phyloP scores from a whole-genome alignment of 37 sponge, comb jelly and placozoan genomes.

The Diacarnus erythraeanus region DNA sequence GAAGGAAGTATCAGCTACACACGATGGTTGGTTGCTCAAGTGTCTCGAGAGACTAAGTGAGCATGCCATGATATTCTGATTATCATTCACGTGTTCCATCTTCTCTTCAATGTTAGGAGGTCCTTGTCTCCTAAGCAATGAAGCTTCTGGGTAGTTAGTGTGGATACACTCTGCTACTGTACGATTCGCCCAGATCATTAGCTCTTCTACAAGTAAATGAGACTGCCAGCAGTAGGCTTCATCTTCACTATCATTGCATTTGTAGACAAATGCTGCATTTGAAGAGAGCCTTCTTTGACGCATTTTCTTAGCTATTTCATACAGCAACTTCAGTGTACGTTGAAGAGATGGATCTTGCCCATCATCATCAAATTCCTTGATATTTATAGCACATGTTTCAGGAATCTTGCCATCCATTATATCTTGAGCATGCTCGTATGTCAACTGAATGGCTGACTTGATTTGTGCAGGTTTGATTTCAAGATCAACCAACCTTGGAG shows the following conservation, averaged over 20 bases:
- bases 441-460: constrained; percentile 30
- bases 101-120: constrained; percentile 25
- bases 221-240: constrained; percentile 29
- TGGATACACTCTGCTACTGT: constrained; percentile 31
- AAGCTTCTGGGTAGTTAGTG: neutral
- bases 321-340: constrained; percentile 23
- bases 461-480: constrained; percentile 28
- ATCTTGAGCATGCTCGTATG: constrained; percentile 52
- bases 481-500: neutral
- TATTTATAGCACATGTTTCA: neutral
- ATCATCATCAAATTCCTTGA: neutral
- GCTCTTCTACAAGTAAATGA: constrained; percentile 52
- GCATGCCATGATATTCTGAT: neutral
- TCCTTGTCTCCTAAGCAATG: constrained; percentile 44
- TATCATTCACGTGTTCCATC: neutral
- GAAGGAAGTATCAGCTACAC: neutral
- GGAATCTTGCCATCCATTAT: constrained; percentile 11
- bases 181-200: constrained; percentile 78
- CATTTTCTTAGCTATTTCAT: constrained; percentile 26
- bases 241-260: constrained; percentile 15
- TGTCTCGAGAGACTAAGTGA: constrained; percentile 17
- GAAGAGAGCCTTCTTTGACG: constrained; percentile 14
- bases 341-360: constrained; percentile 11
- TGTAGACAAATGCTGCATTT: constrained; percentile 23
- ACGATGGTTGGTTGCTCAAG: neutral